Evolutionary conservation across 1,140 invertebrate species (phyloP), one percentile per base, ranked within the genome.

Genomic region (Manduca sexta): DNA sequence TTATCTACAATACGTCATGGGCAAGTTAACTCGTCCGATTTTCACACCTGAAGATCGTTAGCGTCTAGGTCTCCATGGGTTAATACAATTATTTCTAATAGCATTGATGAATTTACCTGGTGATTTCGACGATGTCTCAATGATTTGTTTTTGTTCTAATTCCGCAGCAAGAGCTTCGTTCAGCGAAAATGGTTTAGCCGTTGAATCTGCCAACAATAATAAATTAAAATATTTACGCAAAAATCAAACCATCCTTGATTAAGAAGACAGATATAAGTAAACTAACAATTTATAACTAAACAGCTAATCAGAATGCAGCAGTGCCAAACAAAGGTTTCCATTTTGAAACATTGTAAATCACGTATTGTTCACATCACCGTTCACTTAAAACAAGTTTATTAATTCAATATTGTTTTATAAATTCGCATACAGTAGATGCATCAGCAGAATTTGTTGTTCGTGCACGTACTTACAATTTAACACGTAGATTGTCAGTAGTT

Each of bases 291-390:
- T 52, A 69, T 51, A 41, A 74, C 15, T 44, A 66, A 52, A 66
- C 53, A 67, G 59, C 69, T 70, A 70, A 72, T 54, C 51, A 74
- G 38, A 39, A 68, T 38, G 49, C 43, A 69, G 51, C 37, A 63
- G 40, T 52, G 59, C 47, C 56, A 66, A 61, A 45, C 38, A 15
- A 56, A 44, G 50, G 71, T 65, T 68, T 75, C 69, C 79, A 83
- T 83, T 74, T 78, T 83, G 58, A 45, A 64, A 50, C 79, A 83
- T 83, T 67, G 78, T 61, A 62, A 34, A 50, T 43, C 39, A 48
- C 43, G 33, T 39, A 16, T 43, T 29, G 12, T 15, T 31, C 41
- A 30, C 41, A 45, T 45, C 31, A 45, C 43, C 17, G 12, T 35
- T 30, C n/a, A 43, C 29, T 43, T 3, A 31, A 12, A 8, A 31